Percentiles rank a stretch among this genome's conserved stretches.
These are phyloP conservation scores for Ostrea edulis DNA, from an alignment of 1,140 invertebrate genomes.

Conservation along the genomic window DNA sequence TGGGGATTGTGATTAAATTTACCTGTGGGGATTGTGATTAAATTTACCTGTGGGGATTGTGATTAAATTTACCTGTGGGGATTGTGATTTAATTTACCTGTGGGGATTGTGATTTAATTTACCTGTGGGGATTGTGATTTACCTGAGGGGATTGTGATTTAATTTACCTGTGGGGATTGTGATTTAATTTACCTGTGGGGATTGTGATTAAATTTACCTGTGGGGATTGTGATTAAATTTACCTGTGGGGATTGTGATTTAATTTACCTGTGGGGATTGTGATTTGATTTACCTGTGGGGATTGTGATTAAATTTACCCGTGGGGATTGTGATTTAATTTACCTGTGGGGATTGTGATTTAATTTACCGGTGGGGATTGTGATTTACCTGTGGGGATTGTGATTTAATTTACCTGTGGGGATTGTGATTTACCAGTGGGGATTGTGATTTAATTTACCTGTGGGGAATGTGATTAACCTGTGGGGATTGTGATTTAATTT, in stretches of 20 bases:
- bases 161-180: conserved; percentile 58
- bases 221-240: conserved; percentile 41
- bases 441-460: conserved; percentile 54
- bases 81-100: conserved; percentile 54
- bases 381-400: too few relatives aligned
- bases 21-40: conserved; percentile 55
- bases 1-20: conserved; percentile 41
- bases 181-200: conserved; percentile 53
- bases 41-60: conserved; percentile 58
- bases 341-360: conserved; percentile 56
- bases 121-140: conserved; percentile 61
- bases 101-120: conserved; percentile 43
- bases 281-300: conserved; percentile 52
- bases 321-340: too few relatives aligned
- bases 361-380: conserved; percentile 57
- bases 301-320: too few relatives aligned
- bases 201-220: conserved; percentile 54
- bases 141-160: too few relatives aligned
- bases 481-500: too few relatives aligned
- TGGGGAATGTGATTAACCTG: too few relatives aligned
- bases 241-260: conserved; percentile 56
- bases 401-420: conserved; percentile 53
- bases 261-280: conserved; percentile 58
- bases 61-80: conserved; percentile 52
- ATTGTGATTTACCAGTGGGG: too few relatives aligned